Evolutionary conservation across 2,113 vertebrate species (phyloP).

Genomic region (Tiliqua scincoides): DNA sequence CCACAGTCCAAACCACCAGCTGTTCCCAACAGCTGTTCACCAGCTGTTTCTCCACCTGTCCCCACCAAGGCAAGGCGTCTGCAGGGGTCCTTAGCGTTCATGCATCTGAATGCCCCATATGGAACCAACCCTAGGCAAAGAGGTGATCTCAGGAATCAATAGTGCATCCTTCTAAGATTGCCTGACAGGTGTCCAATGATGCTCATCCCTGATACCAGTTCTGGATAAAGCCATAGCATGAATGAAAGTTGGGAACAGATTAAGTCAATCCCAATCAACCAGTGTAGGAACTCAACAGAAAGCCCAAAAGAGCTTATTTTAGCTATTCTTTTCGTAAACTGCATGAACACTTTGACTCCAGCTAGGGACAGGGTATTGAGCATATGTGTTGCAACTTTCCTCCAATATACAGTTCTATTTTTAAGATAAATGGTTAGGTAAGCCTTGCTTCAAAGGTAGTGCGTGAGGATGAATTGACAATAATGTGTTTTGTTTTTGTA

Average conservation of each 20-base stretch:
- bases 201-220: too few species aligned
- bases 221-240: neutral
- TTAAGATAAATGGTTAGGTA: neutral
- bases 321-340: neutral
- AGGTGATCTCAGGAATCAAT: too few species aligned
- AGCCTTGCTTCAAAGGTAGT: neutral
- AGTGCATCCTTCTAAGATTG: too few species aligned
- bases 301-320: neutral
- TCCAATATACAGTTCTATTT: neutral
- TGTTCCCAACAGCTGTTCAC: too few species aligned
- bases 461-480: neutral
- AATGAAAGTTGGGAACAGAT: neutral
- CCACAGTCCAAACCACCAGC: too few species aligned
- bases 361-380: neutral
- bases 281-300: neutral
- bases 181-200: too few species aligned
- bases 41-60: too few species aligned
- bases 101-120: too few species aligned
- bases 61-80: too few species aligned
- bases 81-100: too few species aligned
- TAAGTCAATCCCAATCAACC: too few species aligned
- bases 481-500: neutral
- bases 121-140: too few species aligned
- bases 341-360: neutral
- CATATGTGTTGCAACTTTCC: neutral